Evolutionary conservation across 2,113 vertebrate species (phyloP).

Genomic region (Hemiprocne comata): DNA sequence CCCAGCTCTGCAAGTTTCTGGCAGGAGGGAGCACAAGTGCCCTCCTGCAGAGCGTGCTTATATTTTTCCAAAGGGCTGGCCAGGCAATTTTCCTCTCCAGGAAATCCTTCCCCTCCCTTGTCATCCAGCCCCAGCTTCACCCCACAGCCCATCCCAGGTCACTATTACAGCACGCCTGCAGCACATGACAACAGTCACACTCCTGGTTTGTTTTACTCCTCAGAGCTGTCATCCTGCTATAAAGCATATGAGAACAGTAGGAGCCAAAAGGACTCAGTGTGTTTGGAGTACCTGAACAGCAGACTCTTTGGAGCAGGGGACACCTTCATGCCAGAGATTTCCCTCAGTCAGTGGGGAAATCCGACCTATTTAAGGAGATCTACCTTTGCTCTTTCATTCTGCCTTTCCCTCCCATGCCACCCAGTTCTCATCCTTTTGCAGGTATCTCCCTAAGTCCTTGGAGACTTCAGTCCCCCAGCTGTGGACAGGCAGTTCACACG

Average conservation of each 20-base stretch:
- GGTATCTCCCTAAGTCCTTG: neutral
- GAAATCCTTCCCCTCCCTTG: constrained; percentile 35
- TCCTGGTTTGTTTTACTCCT: neutral
- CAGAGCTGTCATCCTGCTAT: neutral
- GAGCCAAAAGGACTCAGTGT: neutral
- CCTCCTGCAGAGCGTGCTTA: neutral
- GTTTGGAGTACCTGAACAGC: neutral
- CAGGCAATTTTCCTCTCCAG: constrained; percentile 26
- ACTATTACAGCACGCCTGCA: neutral
- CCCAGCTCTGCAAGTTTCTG: neutral
- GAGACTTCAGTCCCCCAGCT: neutral
- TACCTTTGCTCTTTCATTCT: neutral
- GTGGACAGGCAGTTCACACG: neutral
- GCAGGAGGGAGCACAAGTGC: neutral
- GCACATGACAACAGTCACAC: constrained; percentile 13
- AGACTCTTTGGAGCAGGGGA: neutral
- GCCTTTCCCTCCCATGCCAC: neutral
- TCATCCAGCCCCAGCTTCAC: constrained; percentile 13
- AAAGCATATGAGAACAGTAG: neutral
- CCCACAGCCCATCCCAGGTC: neutral
- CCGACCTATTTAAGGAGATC: neutral
- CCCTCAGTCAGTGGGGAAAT: neutral
- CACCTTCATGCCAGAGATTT: neutral
- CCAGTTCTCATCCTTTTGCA: neutral
- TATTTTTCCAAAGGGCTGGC: neutral